A percentile compares a stretch with the other conserved stretches of the same genome.
phyloP scores from a whole-genome alignment of 2,888 invertebrate species.

The Cantharis rufa region DNA sequence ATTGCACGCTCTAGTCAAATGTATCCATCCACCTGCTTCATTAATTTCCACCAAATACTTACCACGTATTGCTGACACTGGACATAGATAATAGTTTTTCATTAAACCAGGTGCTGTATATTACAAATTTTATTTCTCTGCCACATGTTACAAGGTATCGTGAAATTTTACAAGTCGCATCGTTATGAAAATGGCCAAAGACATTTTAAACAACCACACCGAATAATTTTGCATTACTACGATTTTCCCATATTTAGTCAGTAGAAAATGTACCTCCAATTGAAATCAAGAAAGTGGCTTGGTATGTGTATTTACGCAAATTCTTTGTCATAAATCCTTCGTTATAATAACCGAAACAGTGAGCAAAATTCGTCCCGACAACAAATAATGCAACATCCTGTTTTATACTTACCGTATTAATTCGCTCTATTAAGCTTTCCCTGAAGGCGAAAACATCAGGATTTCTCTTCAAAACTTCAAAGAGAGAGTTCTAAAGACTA shows the following conservation, averaged over 20 bases:
- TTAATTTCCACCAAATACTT: background rate
- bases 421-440: background rate
- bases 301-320: too few relatives aligned
- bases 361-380: background rate
- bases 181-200: background rate
- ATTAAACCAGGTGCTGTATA: background rate
- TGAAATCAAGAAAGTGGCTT: too few relatives aligned
- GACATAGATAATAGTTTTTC: background rate
- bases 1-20: background rate
- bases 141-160: background rate
- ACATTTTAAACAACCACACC: background rate
- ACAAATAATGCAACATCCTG: background rate
- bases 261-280: too few relatives aligned
- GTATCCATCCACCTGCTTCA: background rate
- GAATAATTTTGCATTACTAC: background rate
- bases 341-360: too few relatives aligned
- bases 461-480: background rate
- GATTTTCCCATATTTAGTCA: background rate
- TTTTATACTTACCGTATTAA: background rate
- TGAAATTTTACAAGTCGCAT: background rate
- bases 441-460: background rate
- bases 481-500: background rate
- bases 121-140: background rate
- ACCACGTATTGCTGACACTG: background rate
- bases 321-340: too few relatives aligned